A percentile compares a stretch with the other conserved stretches of the same genome.
Conservation (phyloP, 2,113 vertebrate species). For the Ammospiza nelsoni region DNA sequence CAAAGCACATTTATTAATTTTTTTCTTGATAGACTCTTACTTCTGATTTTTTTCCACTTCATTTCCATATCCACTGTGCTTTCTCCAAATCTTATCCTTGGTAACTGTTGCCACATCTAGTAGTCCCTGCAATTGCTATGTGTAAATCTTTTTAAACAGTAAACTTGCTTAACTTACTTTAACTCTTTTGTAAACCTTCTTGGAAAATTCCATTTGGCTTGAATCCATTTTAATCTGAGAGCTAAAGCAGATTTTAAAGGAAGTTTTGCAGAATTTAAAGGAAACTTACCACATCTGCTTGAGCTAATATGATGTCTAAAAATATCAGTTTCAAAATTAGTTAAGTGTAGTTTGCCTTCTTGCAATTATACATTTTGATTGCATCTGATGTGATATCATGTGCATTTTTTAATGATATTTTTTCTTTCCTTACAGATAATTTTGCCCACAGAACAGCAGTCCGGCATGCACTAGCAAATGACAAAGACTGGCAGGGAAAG, state of each 20-base stretch:
- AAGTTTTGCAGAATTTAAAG: not conserved
- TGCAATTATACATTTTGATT: not conserved
- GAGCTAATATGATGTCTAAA: not conserved
- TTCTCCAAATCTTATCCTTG: not conserved
- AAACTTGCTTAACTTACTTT: not conserved
- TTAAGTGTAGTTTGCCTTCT: not conserved
- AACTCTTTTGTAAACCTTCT: not conserved
- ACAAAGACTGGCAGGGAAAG: conserved; percentile 85
- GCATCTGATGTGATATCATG: not conserved
- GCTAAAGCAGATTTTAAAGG: not conserved
- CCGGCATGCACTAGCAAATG: conserved; percentile 78
- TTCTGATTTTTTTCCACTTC: not conserved
- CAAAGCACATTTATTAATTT: not conserved
- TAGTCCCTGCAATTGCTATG: not conserved
- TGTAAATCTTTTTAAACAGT: not conserved
- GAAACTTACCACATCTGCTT: not conserved
- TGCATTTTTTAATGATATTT: not conserved
- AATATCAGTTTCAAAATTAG: not conserved
- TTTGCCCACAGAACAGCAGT: conserved; percentile 85
- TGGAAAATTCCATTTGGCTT: not conserved
- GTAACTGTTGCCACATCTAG: not conserved
- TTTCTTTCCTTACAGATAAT: conserved; percentile 75
- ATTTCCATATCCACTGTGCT: not conserved
- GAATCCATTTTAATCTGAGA: not conserved
- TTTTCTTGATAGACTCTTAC: not conserved